Evolutionary conservation across 2,797 vertebrate genomes (phyloP).

Genomic region (Protonibea diacanthus): DNA sequence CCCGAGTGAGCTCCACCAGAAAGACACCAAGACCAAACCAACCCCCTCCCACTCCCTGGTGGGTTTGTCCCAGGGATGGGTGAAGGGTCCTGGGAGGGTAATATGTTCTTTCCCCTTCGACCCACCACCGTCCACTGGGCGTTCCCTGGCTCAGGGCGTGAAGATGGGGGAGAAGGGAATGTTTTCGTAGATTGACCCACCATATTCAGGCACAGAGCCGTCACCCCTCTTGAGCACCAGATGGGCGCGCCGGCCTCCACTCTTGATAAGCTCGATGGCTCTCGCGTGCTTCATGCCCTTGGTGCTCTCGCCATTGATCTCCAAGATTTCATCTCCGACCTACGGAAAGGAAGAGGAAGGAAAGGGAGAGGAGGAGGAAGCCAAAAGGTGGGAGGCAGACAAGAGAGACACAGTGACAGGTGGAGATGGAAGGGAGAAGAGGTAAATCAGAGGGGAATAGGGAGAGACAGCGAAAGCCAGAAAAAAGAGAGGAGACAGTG

Average conservation of each 20-base stretch:
- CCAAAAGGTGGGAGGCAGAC: neutral
- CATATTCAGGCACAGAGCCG: conserved; percentile 99
- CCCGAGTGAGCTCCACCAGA: conserved; percentile 72
- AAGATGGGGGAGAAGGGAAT: conserved; percentile 98
- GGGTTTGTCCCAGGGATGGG: conserved; percentile 86
- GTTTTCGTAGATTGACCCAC: conserved; percentile 99
- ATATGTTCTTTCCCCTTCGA: conserved; percentile 63
- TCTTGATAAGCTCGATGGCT: conserved; percentile 99
- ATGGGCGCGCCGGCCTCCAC: conserved; percentile 93
- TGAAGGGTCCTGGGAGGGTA: conserved; percentile 58
- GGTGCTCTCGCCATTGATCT: conserved; percentile 98
- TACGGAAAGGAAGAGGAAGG: conserved; percentile 60
- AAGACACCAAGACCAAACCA: conserved; percentile 59
- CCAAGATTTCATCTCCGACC: conserved; percentile 98
- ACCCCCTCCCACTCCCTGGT: conserved; percentile 66
- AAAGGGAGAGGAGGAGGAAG: neutral
- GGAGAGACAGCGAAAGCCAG: conserved; percentile 3
- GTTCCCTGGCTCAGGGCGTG: conserved; percentile 94
- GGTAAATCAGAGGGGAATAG: conserved; percentile 35
- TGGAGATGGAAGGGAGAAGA: conserved; percentile 27
- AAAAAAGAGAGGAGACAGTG: conserved; percentile 43
- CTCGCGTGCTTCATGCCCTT: conserved; percentile 99
- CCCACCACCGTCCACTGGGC: conserved; percentile 68
- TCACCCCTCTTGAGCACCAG: conserved; percentile 98
- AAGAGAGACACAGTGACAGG: conserved; percentile 27